A percentile compares a stretch with the other conserved stretches of the same genome.
These are phyloP conservation scores for Drosophila aff. DNA, from an alignment of 1,140 invertebrate species.

Conservation along the genomic window DNA sequence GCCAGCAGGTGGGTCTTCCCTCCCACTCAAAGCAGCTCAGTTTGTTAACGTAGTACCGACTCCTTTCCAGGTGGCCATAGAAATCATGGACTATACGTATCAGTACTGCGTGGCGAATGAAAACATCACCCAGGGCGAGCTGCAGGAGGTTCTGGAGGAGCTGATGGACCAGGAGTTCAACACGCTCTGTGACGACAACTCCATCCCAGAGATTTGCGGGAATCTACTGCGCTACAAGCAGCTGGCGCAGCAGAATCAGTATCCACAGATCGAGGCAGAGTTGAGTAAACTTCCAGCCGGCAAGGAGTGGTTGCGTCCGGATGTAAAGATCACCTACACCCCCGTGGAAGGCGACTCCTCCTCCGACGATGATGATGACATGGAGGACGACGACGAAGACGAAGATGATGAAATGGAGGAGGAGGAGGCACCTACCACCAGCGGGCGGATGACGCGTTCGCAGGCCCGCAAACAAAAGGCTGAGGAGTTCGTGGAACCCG, in stretches of 20 bases:
- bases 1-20: conserved; percentile 86
- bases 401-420: conserved; percentile 68
- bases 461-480: conserved; percentile 70
- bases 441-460: conserved; percentile 65
- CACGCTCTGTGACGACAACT: conserved; percentile 88
- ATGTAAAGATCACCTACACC: conserved; percentile 77
- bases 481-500: conserved; percentile 86
- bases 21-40: neutral
- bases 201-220: conserved; percentile 86
- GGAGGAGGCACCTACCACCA: conserved; percentile 64
- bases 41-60: conserved; percentile 52
- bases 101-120: conserved; percentile 87
- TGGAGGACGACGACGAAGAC: conserved; percentile 75
- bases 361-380: conserved; percentile 85
- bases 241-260: conserved; percentile 83
- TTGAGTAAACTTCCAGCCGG: conserved; percentile 81
- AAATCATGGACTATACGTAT: conserved; percentile 87
- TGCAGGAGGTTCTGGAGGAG: conserved; percentile 88
- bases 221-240: conserved; percentile 85
- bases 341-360: conserved; percentile 81
- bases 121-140: conserved; percentile 86
- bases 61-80: conserved; percentile 86
- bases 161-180: conserved; percentile 89
- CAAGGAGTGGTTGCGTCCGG: conserved; percentile 83
- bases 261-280: conserved; percentile 80